Evolutionary conservation across 2,113 vertebrate genomes (phyloP).

Genomic region (Corythaixoides concolor): DNA sequence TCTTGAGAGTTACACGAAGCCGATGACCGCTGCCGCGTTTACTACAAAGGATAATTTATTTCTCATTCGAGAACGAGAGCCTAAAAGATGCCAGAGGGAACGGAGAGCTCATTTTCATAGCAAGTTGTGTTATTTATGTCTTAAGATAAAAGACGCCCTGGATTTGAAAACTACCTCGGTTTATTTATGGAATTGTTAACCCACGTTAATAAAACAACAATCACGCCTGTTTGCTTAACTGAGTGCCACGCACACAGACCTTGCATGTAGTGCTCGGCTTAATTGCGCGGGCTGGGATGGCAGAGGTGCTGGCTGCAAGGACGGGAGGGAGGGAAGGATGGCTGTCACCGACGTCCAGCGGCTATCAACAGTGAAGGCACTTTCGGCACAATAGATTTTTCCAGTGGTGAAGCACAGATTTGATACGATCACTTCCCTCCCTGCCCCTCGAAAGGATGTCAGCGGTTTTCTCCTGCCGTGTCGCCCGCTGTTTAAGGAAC

Average conservation of each 20-base stretch:
- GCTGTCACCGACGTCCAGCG: background rate
- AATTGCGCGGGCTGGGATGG: background rate
- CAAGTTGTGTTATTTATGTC: constrained; percentile 19
- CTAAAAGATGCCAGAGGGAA: constrained; percentile 23
- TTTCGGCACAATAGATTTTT: background rate
- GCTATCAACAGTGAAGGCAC: background rate
- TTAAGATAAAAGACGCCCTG: constrained; percentile 47
- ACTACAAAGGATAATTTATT: constrained; percentile 1
- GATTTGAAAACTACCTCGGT: background rate
- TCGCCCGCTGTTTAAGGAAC: background rate
- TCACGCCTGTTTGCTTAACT: constrained; percentile 43
- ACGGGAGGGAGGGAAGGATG: background rate
- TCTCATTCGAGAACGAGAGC: background rate
- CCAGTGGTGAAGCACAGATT: background rate
- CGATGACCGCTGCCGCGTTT: background rate
- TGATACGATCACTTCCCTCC: background rate
- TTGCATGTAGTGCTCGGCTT: background rate
- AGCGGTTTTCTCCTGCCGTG: constrained; percentile 4
- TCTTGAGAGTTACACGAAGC: background rate
- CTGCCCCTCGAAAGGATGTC: constrained; percentile 25
- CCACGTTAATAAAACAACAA: constrained; percentile 39
- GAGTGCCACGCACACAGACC: background rate
- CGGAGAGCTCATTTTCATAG: constrained; percentile 7
- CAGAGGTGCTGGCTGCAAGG: background rate
- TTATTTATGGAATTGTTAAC: constrained; percentile 20